These are phyloP conservation scores for Endotricha flammealis DNA, from an alignment of 2,888 invertebrate genomes.

Conservation along the genomic window DNA sequence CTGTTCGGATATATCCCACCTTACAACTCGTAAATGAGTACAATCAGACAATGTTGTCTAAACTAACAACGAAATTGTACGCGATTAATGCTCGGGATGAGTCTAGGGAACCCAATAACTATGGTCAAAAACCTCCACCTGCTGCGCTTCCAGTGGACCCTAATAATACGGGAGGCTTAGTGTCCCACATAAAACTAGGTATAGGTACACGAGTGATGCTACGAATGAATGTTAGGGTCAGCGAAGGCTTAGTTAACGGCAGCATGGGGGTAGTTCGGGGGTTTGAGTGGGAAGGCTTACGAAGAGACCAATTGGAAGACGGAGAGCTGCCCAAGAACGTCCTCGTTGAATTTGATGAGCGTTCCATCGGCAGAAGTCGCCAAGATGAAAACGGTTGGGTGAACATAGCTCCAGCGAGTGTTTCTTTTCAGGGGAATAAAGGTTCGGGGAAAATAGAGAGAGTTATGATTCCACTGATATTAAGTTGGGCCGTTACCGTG, in stretches of 20 bases:
- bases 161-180: slow-evolving; percentile 21
- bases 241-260: slow-evolving; percentile 18
- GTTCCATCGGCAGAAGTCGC: too few species aligned
- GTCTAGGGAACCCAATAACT: slow-evolving; percentile 25
- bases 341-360: too few species aligned
- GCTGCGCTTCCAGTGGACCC: slow-evolving; percentile 18
- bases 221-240: slow-evolving; percentile 25
- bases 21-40: too few species aligned
- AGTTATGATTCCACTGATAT: too few species aligned
- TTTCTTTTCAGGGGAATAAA: too few species aligned
- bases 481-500: not conserved
- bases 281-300: slow-evolving; percentile 6
- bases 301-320: slow-evolving; percentile 4
- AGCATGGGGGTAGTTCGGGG: not conserved
- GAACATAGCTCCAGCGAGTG: too few species aligned
- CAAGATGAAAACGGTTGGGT: too few species aligned
- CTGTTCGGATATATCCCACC: too few species aligned
- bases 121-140: slow-evolving; percentile 20
- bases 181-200: slow-evolving; percentile 15
- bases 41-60: too few species aligned
- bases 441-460: not conserved
- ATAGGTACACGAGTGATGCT: slow-evolving; percentile 24
- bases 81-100: slow-evolving; percentile 23
- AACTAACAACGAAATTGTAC: slow-evolving; percentile 5
- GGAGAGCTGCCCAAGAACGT: not conserved